Percentiles rank a stretch among this genome's conserved stretches.
These are phyloP conservation scores for Opisthocomus hoazin DNA, from an alignment of 2,113 vertebrate genomes.

Conservation along the genomic window DNA sequence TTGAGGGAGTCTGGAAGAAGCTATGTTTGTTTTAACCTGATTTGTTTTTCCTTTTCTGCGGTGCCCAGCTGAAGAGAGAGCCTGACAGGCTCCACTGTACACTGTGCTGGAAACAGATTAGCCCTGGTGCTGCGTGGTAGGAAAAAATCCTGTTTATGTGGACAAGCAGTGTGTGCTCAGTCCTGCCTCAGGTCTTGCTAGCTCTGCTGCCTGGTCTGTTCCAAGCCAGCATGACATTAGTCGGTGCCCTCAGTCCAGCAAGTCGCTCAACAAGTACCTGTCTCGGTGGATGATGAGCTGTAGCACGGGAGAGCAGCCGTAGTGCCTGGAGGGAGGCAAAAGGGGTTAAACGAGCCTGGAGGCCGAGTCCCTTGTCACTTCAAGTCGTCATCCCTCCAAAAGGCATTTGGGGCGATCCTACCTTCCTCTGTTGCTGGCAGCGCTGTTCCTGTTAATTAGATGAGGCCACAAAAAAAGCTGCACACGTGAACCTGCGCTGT, in stretches of 20 bases:
- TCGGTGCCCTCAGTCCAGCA: not conserved
- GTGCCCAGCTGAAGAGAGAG: not conserved
- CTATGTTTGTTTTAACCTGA: conserved; percentile 12
- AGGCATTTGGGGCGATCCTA: not conserved
- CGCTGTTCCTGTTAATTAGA: not conserved
- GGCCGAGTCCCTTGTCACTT: not conserved
- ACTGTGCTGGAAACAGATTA: not conserved
- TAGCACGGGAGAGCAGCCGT: not conserved
- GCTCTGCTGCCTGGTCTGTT: not conserved
- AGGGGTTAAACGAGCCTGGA: not conserved
- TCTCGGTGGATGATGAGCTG: not conserved
- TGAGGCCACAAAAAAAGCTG: not conserved
- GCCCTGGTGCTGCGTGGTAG: not conserved
- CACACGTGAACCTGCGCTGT: not conserved
- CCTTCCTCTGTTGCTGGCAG: not conserved
- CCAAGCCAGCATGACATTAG: not conserved
- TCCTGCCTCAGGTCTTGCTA: not conserved
- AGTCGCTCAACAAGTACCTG: not conserved
- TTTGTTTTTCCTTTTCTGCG: conserved; percentile 15
- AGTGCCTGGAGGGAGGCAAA: not conserved
- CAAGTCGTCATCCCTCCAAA: not conserved
- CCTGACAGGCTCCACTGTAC: not conserved
- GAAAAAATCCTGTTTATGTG: not conserved
- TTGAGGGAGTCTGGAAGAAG: not conserved
- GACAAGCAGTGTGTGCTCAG: not conserved